Conservation (phyloP, 2,888 invertebrate species). For the Crematogaster levior region DNA sequence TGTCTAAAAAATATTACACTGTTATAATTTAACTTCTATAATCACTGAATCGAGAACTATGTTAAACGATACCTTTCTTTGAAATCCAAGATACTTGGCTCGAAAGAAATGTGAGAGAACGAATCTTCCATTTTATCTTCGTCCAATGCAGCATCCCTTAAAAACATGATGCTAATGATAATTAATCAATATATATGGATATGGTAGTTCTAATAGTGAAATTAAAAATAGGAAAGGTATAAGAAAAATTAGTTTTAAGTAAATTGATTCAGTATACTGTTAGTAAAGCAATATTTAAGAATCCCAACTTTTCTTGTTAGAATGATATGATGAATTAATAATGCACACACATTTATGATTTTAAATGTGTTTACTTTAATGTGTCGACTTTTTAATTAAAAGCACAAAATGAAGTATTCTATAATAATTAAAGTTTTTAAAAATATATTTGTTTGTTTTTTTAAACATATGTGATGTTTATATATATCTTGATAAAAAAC, state of each 20-base stretch:
- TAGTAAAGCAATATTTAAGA: constrained; percentile 64
- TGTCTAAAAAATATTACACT: constrained; percentile 86
- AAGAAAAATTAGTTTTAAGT: constrained; percentile 71
- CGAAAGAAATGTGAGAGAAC: constrained; percentile 87
- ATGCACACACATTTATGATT: too few relatives aligned
- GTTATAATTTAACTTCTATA: constrained; percentile 20
- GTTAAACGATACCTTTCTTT: constrained; percentile 87
- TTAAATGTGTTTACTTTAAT: too few relatives aligned
- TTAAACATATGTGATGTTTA: background rate
- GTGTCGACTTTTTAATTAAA: background rate
- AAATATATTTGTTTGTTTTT: background rate
- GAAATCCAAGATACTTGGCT: constrained; percentile 90
- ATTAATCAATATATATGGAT: background rate
- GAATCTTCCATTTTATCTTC: constrained; percentile 82
- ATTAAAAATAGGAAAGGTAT: constrained; percentile 79
- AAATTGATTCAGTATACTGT: constrained; percentile 47
- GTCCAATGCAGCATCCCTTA: constrained; percentile 78
- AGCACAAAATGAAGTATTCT: background rate
- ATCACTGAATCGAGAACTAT: constrained; percentile 19
- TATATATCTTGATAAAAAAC: background rate
- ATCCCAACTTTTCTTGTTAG: constrained; percentile 29
- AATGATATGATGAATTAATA: constrained; percentile 50
- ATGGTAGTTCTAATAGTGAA: constrained; percentile 64
- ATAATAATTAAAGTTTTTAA: background rate
- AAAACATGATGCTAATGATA: constrained; percentile 47